Percentiles rank a stretch among this genome's conserved stretches.
phyloP scores from a whole-genome alignment of 2,797 vertebrate species.

The Lagodon rhomboides region DNA sequence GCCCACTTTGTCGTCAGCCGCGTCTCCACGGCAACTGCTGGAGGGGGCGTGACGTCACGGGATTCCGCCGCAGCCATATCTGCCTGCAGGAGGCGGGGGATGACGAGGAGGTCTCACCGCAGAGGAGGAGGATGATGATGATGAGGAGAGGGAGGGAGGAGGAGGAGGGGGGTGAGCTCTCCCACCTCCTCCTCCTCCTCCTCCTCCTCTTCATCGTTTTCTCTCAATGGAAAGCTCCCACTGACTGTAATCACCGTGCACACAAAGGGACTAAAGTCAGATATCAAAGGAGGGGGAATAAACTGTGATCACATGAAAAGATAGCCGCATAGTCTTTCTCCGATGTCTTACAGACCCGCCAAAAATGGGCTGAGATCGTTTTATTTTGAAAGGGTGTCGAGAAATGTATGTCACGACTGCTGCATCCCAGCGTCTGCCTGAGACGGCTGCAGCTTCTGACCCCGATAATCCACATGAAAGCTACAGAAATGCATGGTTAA shows the following conservation, averaged over 20 bases:
- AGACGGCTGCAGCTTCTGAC: constrained; percentile 10
- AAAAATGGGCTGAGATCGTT: not conserved
- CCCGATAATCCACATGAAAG: not conserved
- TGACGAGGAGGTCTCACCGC: constrained; percentile 46
- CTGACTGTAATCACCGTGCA: constrained; percentile 21
- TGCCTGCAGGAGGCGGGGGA: constrained; percentile 53
- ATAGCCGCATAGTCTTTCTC: not conserved
- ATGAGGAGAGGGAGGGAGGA: not conserved
- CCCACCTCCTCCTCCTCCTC: constrained; percentile 3
- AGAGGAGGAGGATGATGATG: constrained; percentile 35
- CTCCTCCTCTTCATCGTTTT: constrained; percentile 33
- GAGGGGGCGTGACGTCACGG: constrained; percentile 80
- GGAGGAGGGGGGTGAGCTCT: not conserved
- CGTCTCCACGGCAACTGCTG: constrained; percentile 74
- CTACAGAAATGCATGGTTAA: not conserved
- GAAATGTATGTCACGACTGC: constrained; percentile 45
- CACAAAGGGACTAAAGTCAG: constrained; percentile 24
- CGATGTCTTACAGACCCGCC: not conserved
- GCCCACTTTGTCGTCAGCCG: constrained; percentile 67
- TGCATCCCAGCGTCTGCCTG: constrained; percentile 9
- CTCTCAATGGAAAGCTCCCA: constrained; percentile 63
- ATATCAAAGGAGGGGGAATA: not conserved
- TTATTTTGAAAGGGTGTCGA: constrained; percentile 25
- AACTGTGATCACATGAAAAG: not conserved
- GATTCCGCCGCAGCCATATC: constrained; percentile 75